Evolutionary conservation across 2,797 vertebrate species (phyloP), one percentile per base, ranked within the genome.

Genomic region (Chloroceryle inda): DNA sequence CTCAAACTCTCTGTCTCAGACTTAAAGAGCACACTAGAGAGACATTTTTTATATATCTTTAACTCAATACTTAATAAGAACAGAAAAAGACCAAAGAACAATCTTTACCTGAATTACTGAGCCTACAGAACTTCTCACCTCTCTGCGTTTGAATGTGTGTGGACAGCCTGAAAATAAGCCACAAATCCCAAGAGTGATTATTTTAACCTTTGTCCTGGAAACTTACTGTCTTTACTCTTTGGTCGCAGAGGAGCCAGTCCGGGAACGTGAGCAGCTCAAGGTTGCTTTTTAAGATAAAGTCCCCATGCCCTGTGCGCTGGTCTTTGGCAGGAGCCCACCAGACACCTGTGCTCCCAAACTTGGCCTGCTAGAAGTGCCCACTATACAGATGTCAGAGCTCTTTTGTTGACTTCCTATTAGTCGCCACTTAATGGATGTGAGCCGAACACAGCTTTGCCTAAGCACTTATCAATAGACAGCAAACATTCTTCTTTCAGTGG

Each of bases 261-360:
- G 45, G 90, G 94, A 89, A 47, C 2, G 8, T 2, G 42, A 55
- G 50, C 72, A 44, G 76, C 75, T 92, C 68, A 33, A 87, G 87
- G 88, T 84, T 69, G 76, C 52, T 94, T 94, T 96, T 95, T 49
- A 80, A 85, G 93, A 63, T 64, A 50, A 89, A 49, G 33, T 64
- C 81, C 66, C 85, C 64, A 2, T 42, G 62, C 82, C 81, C 49
- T 49, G 53, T 53, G 22, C 1, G 0, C 37, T 42, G 47, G 37
- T 74, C 96, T 96, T 94, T 96, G 96, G 96, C 97, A 95, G 95
- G 88, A 96, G 80, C 83, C 64, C 89, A 96, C 58, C 87, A 95
- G 94, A 97, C 98, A 99, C 98, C 98, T 98, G 98, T 98, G 97
- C 94, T 96, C 97, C 95, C 96, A 97, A 98, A 98, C 96, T 97